Conservation (phyloP, 1,140 invertebrate species). For the Adoxophyes honmai region DNA sequence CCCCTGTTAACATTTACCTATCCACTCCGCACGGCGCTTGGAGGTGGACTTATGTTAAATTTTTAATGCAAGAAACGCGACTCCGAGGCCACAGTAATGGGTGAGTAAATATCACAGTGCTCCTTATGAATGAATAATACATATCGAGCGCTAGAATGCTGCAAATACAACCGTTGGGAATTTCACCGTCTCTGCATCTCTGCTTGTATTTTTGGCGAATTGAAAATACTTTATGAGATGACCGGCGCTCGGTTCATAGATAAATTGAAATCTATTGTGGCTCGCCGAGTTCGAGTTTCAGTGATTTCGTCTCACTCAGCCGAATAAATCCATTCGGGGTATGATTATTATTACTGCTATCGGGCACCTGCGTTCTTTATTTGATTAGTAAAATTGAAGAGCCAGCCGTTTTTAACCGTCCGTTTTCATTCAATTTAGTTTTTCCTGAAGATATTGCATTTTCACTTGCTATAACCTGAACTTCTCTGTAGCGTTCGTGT, state of each 20-base stretch:
- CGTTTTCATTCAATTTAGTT: no score
- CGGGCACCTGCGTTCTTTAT: background rate
- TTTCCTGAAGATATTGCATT: no score
- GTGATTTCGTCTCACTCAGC: no score
- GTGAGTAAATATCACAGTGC: constrained; percentile 60
- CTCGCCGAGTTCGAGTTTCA: no score
- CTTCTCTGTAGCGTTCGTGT: no score
- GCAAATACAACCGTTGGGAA: constrained; percentile 36
- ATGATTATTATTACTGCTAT: background rate
- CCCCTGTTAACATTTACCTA: constrained; percentile 31
- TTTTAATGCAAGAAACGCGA: constrained; percentile 57
- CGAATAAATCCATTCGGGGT: no score
- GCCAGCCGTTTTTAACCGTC: no score
- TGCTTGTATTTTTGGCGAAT: constrained; percentile 19
- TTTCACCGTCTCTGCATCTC: constrained; percentile 24
- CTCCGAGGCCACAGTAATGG: constrained; percentile 50
- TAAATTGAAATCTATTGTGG: no score
- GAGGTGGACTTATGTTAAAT: constrained; percentile 41
- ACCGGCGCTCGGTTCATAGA: no score
- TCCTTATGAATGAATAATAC: constrained; percentile 65
- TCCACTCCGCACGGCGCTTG: constrained; percentile 16
- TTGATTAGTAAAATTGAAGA: no score
- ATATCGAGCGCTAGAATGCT: constrained; percentile 35
- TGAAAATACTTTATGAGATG: constrained; percentile 2
- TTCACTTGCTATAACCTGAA: no score